Conservation (phyloP, 2,797 vertebrate genomes). For the Rachycentron canadum region DNA sequence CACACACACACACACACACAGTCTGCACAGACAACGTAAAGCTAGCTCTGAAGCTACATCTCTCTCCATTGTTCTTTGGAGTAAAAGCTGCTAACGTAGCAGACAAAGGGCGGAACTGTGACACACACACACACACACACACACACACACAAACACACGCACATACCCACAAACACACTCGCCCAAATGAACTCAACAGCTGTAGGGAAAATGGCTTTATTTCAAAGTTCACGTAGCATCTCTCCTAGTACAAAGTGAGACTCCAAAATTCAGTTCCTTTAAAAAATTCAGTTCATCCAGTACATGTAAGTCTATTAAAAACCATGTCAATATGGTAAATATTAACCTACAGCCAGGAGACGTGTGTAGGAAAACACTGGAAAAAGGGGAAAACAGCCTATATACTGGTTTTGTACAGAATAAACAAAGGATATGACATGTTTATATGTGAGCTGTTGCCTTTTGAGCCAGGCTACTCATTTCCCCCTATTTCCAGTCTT, state of each 20-base stretch:
- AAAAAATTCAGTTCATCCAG: not conserved
- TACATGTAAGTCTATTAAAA: rapidly evolving
- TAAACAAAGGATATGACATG: not conserved
- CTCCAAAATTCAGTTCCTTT: not conserved
- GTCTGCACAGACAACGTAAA: constrained; percentile 60
- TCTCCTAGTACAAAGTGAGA: not conserved
- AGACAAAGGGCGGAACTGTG: constrained; percentile 84
- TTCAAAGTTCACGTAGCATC: constrained; percentile 5
- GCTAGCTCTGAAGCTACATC: constrained; percentile 72
- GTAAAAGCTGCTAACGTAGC: constrained; percentile 82
- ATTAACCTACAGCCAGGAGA: not conserved
- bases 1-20: no score
- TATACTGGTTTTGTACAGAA: no score
- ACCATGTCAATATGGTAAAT: not conserved
- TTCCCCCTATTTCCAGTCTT: not conserved
- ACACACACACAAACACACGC: constrained; percentile 20
- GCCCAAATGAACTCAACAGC: constrained; percentile 58
- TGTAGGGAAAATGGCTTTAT: constrained; percentile 28
- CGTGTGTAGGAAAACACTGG: not conserved
- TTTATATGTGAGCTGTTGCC: not conserved
- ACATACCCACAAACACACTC: constrained; percentile 23
- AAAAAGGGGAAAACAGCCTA: not conserved
- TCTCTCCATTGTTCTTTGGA: constrained; percentile 80
- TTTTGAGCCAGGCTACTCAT: not conserved
- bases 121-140: constrained; percentile 35